These are phyloP conservation scores for Canis aureus DNA, from an alignment of 2,113 vertebrate species.

Conservation along the genomic window DNA sequence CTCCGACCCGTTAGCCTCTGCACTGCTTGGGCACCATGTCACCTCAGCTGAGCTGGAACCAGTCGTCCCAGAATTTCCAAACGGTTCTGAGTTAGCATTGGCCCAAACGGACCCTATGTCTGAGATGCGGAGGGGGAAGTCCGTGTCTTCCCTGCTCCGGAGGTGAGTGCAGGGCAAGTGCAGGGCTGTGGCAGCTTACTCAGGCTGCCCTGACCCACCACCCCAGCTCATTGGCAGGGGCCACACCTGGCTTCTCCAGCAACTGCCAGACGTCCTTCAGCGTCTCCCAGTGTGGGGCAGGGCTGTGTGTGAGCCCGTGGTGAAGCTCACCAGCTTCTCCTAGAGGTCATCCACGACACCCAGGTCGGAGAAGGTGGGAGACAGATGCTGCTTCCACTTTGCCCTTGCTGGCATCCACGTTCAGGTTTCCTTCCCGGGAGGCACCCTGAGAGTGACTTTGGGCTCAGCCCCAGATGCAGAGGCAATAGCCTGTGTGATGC, in stretches of 20 bases:
- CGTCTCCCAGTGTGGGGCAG: fast-evolving
- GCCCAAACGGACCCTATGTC: not conserved
- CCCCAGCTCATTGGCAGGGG: not conserved
- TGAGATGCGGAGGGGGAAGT: not conserved
- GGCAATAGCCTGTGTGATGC: not conserved
- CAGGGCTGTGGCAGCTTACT: fast-evolving
- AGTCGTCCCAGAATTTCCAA: not conserved
- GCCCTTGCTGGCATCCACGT: too few relatives aligned
- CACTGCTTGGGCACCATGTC: too few relatives aligned
- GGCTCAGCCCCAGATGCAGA: not conserved
- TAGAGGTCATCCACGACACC: not conserved
- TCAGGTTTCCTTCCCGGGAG: fast-evolving
- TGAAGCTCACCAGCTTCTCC: not conserved
- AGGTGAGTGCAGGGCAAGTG: not conserved
- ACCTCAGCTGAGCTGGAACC: not conserved
- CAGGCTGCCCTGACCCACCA: fast-evolving
- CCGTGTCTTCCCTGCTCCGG: fast-evolving
- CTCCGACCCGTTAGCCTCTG: fast-evolving
- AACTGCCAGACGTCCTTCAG: not conserved
- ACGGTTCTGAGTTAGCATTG: not conserved
- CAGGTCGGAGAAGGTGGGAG: not conserved
- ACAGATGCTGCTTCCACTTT: not conserved
- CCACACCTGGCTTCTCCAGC: not conserved
- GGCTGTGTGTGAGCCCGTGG: fast-evolving
- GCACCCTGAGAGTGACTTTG: not conserved